Evolutionary conservation across 1,140 invertebrate genomes (phyloP).

Genomic region (Leptinotarsa texana): DNA sequence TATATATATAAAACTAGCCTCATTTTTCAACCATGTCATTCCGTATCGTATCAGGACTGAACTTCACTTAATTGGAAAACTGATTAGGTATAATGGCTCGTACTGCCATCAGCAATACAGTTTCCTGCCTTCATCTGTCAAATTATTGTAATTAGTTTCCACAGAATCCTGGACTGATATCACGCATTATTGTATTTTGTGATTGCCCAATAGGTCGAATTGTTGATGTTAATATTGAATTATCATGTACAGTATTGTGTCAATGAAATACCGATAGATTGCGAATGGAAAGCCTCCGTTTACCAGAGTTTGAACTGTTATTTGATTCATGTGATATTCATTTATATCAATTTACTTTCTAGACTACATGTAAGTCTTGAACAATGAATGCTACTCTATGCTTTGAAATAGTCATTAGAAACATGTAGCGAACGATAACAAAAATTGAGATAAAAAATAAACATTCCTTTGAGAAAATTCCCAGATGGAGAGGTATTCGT

Average conservation of each 20-base stretch:
- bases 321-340: not conserved
- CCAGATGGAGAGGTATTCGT: too few relatives aligned
- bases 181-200: constrained; percentile 30
- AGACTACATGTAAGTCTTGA: too few relatives aligned
- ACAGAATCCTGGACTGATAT: constrained; percentile 19
- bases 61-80: not conserved
- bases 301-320: not conserved
- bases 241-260: constrained; percentile 21
- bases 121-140: not conserved
- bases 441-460: too few relatives aligned
- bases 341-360: too few relatives aligned
- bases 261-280: constrained; percentile 12
- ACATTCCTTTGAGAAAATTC: too few relatives aligned
- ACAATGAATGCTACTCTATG: too few relatives aligned
- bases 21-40: not conserved
- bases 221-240: constrained; percentile 32
- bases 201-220: constrained; percentile 36
- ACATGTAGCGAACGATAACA: too few relatives aligned
- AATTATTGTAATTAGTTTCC: not conserved
- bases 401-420: too few relatives aligned
- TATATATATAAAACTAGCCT: too few relatives aligned
- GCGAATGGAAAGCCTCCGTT: constrained; percentile 24
- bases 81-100: not conserved
- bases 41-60: not conserved
- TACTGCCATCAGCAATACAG: not conserved